Percentiles rank a stretch among this genome's conserved stretches.
phyloP scores from a whole-genome alignment of 2,113 vertebrate genomes.

The Scortum barcoo region DNA sequence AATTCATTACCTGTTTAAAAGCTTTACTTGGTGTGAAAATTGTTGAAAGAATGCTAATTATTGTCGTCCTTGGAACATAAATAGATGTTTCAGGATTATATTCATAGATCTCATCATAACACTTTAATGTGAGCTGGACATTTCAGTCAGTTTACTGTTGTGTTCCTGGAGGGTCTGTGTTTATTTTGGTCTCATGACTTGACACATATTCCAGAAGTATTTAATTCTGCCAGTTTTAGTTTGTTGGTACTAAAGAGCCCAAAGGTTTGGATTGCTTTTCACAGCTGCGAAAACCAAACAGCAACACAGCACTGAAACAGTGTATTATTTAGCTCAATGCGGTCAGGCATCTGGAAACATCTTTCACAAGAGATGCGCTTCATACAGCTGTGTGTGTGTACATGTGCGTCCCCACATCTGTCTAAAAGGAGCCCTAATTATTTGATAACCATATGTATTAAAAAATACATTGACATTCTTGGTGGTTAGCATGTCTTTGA shows the following conservation, averaged over 20 bases:
- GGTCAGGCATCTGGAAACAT: constrained; percentile 27
- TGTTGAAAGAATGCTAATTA: background rate
- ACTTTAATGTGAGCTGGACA: background rate
- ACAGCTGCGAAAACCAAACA: background rate
- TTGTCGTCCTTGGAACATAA: background rate
- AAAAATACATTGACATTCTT: background rate
- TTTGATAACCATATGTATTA: background rate
- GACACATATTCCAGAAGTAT: background rate
- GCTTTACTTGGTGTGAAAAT: background rate
- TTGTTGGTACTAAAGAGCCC: background rate
- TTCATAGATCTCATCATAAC: background rate
- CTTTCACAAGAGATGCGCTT: background rate
- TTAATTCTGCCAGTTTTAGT: background rate
- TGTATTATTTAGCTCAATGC: constrained; percentile 3
- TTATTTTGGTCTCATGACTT: background rate
- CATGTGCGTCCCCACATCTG: background rate
- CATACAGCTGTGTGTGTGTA: constrained; percentile 21
- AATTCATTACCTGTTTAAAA: background rate
- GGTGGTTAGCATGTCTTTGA: too few relatives aligned
- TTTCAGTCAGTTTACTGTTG: background rate
- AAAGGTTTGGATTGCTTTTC: background rate
- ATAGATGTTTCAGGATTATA: background rate
- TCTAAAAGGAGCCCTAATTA: background rate
- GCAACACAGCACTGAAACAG: background rate
- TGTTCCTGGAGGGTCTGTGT: background rate